These are phyloP conservation scores for Linhomoeus sp. DNA, from an alignment of 2,888 invertebrate species.

Conservation along the genomic window DNA sequence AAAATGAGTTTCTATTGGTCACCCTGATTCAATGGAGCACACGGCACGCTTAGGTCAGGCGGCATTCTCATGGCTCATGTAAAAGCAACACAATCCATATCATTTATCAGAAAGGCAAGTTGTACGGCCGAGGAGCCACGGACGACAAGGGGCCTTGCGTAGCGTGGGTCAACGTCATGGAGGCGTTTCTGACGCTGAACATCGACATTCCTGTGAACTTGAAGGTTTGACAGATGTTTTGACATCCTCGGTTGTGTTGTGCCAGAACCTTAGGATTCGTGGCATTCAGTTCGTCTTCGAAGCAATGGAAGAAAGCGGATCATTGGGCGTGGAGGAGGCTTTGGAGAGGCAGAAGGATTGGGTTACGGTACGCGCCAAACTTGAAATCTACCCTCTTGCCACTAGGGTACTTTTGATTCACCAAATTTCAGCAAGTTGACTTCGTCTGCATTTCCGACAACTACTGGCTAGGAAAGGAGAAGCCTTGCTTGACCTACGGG, in stretches of 20 bases:
- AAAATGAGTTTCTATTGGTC: too few species aligned
- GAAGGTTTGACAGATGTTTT: too few species aligned
- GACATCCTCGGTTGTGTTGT: too few species aligned
- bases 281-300: conserved; percentile 63
- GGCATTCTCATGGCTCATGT: too few species aligned
- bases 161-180: conserved; percentile 81
- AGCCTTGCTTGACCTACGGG: conserved; percentile 91
- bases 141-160: conserved; percentile 83
- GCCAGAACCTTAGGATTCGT: too few species aligned
- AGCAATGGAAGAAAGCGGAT: conserved; percentile 96
- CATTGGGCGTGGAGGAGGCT: conserved; percentile 75
- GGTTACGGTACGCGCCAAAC: too few species aligned
- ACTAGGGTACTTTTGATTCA: too few species aligned
- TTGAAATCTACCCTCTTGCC: too few species aligned
- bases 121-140: conserved; percentile 72
- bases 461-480: conserved; percentile 91
- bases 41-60: too few species aligned
- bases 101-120: too few species aligned
- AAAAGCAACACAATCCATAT: too few species aligned
- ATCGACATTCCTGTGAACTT: conserved; percentile 44
- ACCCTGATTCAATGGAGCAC: too few species aligned
- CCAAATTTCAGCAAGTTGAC: conserved; percentile 55
- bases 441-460: conserved; percentile 95
- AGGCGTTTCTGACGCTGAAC: conserved; percentile 56
- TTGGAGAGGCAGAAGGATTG: conserved; percentile 47